These are phyloP conservation scores for Astropecten irregularis DNA, from an alignment of 53 echinoderm and acorn worm species.

Conservation along the genomic window DNA sequence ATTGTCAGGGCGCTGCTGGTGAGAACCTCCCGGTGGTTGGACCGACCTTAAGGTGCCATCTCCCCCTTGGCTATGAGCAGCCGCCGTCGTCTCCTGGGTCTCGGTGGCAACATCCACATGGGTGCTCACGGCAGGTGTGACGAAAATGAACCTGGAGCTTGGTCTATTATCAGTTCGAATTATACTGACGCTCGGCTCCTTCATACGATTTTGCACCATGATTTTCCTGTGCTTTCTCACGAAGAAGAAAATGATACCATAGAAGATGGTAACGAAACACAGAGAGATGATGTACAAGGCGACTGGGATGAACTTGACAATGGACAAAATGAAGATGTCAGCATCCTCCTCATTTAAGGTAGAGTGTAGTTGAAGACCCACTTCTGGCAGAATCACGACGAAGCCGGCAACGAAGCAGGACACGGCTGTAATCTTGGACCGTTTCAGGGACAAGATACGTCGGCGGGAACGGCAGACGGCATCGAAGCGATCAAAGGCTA, in stretches of 20 bases:
- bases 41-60: neutral
- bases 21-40: neutral
- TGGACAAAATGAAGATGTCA: neutral
- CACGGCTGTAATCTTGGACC: neutral
- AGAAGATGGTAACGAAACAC: neutral
- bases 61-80: neutral
- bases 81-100: too few relatives aligned
- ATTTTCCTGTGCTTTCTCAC: neutral
- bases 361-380: too few relatives aligned
- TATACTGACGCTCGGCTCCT: neutral
- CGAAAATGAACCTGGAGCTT: too few relatives aligned
- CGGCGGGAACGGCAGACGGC: conserved; percentile 11
- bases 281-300: neutral
- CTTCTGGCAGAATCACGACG: neutral
- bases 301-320: neutral
- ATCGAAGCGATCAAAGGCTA: conserved; percentile 15
- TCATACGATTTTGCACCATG: neutral
- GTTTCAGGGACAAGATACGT: neutral
- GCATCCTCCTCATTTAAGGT: neutral
- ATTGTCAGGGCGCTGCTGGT: neutral
- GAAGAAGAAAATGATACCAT: neutral
- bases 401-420: neutral
- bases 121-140: too few relatives aligned
- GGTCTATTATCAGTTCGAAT: too few relatives aligned
- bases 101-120: too few relatives aligned